Evolutionary conservation across 1,140 invertebrate species (phyloP).

Genomic region (Grapholita molesta): DNA sequence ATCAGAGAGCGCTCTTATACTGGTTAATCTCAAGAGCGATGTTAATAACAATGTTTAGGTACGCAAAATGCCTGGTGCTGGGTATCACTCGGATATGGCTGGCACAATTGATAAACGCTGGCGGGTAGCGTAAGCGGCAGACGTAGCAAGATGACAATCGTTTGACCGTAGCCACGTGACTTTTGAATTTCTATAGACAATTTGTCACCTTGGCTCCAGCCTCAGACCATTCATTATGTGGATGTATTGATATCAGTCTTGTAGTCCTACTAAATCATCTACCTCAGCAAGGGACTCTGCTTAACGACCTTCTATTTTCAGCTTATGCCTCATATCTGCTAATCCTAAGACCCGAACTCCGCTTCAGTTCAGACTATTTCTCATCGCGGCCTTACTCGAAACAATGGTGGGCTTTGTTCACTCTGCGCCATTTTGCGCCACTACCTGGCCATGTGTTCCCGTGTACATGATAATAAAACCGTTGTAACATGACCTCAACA

Average conservation of each 20-base stretch:
- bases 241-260: too few species aligned
- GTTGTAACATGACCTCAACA: background rate
- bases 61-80: background rate
- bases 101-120: background rate
- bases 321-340: background rate
- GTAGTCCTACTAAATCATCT: background rate
- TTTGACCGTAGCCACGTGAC: too few species aligned
- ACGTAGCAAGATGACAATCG: too few species aligned
- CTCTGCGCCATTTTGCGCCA: slow-evolving; percentile 1
- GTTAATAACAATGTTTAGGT: background rate
- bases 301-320: background rate
- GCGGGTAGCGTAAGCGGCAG: too few species aligned
- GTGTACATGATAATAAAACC: background rate
- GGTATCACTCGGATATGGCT: background rate
- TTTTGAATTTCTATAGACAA: too few species aligned
- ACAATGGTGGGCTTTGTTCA: slow-evolving; percentile 13
- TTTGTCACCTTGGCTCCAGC: too few species aligned
- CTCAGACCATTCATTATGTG: too few species aligned
- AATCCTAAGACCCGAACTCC: too few species aligned
- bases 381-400: slow-evolving; percentile 4
- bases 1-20: background rate
- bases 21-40: background rate
- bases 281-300: too few species aligned
- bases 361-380: background rate
- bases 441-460: background rate